Conservation (phyloP, 2,113 vertebrate species). For the Xenopus borealis region DNA sequence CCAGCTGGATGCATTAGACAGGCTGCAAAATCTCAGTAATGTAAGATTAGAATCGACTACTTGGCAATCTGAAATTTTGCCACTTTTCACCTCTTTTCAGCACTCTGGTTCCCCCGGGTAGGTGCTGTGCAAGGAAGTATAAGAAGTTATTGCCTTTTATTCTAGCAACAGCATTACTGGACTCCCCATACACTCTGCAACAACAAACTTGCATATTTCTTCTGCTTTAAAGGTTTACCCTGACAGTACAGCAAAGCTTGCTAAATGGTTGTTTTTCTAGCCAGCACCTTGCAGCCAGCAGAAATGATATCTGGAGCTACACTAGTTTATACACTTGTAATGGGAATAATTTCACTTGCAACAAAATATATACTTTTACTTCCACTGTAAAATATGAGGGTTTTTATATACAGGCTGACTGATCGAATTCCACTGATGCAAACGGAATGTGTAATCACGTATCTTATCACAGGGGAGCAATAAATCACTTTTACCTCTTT, state of each 20-base stretch:
- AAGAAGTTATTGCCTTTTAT: constrained; percentile 45
- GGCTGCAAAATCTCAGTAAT: constrained; percentile 43
- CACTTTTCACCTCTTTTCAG: constrained; percentile 45
- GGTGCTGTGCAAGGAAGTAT: constrained; percentile 34
- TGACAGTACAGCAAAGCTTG: constrained; percentile 33
- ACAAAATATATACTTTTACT: no score
- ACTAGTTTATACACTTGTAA: no score
- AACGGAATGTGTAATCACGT: no score
- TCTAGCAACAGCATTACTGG: constrained; percentile 38
- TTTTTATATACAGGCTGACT: no score
- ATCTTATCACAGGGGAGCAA: no score
- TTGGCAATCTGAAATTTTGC: constrained; percentile 45
- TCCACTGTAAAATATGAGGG: no score
- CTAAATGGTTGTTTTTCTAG: constrained; percentile 26
- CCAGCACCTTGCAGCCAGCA: constrained; percentile 2
- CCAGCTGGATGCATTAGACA: constrained; percentile 37
- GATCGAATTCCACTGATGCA: no score
- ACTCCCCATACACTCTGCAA: constrained; percentile 8
- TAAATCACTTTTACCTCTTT: no score
- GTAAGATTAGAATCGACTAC: constrained; percentile 42
- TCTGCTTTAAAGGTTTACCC: constrained; percentile 1
- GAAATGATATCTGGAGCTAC: background rate
- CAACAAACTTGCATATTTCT: constrained; percentile 10
- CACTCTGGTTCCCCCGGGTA: constrained; percentile 33
- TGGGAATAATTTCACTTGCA: no score